phyloP scores from a whole-genome alignment of 2,888 invertebrate species.

The Plebejus argus region DNA sequence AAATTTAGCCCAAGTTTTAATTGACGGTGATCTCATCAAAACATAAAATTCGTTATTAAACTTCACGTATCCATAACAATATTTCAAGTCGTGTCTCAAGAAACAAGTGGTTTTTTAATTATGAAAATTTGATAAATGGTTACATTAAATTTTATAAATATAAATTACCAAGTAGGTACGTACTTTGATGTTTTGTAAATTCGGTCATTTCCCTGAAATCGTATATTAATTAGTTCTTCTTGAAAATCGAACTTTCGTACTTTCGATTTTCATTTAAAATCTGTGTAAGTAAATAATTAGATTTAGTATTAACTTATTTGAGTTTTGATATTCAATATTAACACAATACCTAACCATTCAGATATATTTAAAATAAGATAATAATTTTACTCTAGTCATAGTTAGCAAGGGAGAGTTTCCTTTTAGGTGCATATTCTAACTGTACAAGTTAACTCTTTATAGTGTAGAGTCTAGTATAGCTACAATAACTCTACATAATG shows the following conservation, averaged over 20 bases:
- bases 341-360: neutral
- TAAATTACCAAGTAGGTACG: neutral
- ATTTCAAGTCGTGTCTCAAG: neutral
- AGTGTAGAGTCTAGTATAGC: too few species aligned
- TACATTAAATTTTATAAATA: too few species aligned
- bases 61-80: neutral
- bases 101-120: neutral
- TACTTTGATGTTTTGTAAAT: neutral
- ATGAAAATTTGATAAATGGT: neutral
- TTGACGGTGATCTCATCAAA: conserved; percentile 9
- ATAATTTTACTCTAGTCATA: neutral
- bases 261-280: neutral
- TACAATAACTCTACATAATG: too few species aligned
- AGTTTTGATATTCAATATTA: neutral
- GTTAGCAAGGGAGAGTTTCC: neutral
- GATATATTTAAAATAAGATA: neutral
- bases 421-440: too few species aligned
- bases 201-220: neutral
- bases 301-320: neutral
- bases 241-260: neutral
- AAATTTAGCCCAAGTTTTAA: neutral
- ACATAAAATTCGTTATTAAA: conserved; percentile 6
- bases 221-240: neutral
- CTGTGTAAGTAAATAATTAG: neutral
- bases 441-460: too few species aligned